These are phyloP conservation scores for Lepisosteus oculatus DNA, from an alignment of 2,113 vertebrate species.

Conservation along the genomic window DNA sequence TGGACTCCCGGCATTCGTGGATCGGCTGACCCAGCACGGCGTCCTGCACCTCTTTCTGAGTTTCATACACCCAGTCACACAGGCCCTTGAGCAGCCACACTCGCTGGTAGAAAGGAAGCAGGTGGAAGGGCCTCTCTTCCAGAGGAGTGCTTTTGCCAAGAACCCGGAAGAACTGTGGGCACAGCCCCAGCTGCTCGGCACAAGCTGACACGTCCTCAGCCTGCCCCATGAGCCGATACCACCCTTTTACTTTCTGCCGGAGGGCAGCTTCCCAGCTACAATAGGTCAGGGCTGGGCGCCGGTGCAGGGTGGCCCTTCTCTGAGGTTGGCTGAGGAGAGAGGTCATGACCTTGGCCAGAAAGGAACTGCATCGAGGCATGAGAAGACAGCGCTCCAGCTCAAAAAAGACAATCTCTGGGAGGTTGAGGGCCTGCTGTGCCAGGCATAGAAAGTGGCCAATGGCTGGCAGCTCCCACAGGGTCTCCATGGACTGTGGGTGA, in stretches of 20 bases:
- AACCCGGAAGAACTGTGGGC: slow-evolving; percentile 83
- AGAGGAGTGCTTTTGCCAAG: slow-evolving; percentile 86
- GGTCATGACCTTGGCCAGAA: slow-evolving; percentile 95
- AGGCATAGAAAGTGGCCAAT: slow-evolving; percentile 97
- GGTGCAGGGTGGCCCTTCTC: slow-evolving; percentile 79
- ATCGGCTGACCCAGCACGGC: slow-evolving; percentile 92
- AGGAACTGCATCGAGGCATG: slow-evolving; percentile 90
- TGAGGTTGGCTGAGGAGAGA: slow-evolving; percentile 85
- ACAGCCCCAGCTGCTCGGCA: slow-evolving; percentile 87
- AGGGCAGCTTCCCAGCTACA: slow-evolving; percentile 88
- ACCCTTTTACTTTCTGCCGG: slow-evolving; percentile 80
- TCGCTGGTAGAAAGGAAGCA: slow-evolving; percentile 83
- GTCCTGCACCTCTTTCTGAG: slow-evolving; percentile 90
- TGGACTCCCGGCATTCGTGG: slow-evolving; percentile 95
- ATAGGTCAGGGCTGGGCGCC: slow-evolving; percentile 84
- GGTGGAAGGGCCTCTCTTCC: slow-evolving; percentile 85
- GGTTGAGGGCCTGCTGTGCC: slow-evolving; percentile 88
- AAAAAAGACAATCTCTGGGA: slow-evolving; percentile 95
- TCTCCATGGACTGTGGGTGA: slow-evolving; percentile 75
- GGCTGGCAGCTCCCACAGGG: slow-evolving; percentile 94
- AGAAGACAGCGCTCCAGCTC: slow-evolving; percentile 94
- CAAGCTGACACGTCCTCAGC: slow-evolving; percentile 72
- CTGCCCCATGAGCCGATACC: slow-evolving; percentile 80
- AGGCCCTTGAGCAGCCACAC: slow-evolving; percentile 95
- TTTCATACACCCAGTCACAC: slow-evolving; percentile 93